Base-by-base conservation (phyloP, 1,140 invertebrate genomes). In the Drosophila athabasca region DNA sequence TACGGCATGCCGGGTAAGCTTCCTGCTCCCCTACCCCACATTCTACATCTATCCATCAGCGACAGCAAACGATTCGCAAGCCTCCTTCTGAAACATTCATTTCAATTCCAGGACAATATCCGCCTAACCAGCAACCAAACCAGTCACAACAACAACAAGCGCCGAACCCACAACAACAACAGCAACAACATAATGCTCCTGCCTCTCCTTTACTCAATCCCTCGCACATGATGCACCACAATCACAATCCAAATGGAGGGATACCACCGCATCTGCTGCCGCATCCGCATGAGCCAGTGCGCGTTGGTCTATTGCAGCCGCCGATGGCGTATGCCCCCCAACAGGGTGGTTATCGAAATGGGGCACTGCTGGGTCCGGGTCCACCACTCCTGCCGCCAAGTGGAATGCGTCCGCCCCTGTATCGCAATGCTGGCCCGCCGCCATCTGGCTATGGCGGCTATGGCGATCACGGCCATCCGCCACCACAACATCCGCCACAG, bases 31-130 rank as follows among this genome's bases (percentile, higher is more conserved):
- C 5, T 5, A 4, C 24, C 5, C 24, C 24, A 3, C 46, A 17
- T 48, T 17, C 15, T 15, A 24, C 61, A 64, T 65, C 43, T 70
- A 64, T 54, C 51, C 41, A 60, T 22, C 70, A 66, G 13, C 76
- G 60, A 50, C 65, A 62, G 17, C 62, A 54, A 62, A 70, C 76
- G 76, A 60, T 80, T 6, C 70, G 43, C 73, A 82, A 82, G 62
- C 67, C 64, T 39, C 35, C 35, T 39, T 11, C 35, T 13, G 8
- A 31, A 35, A 39, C 79, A 82, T 82, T 82, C 69, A 74, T 90
- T 83, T 64, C 76, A 66, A 82, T 90, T 83, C 64, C 81, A 90
- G 89, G 89, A 69, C 90, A 76, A 70, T 90, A 84, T 57, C 66
- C 76, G 70, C 50, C 75, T n/a, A 46, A 22, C 50, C 72, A 68